Conservation (phyloP, 2,888 invertebrate genomes). For the Limnephilus rhombicus region DNA sequence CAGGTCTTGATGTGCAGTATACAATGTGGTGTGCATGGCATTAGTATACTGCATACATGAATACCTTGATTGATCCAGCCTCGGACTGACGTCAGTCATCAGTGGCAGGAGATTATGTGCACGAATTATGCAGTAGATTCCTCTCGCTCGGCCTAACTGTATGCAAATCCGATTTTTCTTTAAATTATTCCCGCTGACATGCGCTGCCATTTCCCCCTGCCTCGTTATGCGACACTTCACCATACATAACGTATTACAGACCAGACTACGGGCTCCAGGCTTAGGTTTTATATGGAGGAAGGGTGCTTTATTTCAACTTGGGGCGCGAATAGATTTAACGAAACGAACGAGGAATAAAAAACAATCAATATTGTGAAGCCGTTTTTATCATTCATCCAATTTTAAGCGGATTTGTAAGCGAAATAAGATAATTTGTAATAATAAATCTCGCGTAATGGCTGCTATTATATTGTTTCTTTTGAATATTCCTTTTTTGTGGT, state of each 20-base stretch:
- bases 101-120: not conserved
- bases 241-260: conserved; percentile 4
- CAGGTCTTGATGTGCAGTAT: not conserved
- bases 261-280: not conserved
- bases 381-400: conserved; percentile 2
- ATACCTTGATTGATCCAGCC: not conserved
- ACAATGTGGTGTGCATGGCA: not conserved
- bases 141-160: not conserved
- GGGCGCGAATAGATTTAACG: conserved; percentile 23
- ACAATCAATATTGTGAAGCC: conserved; percentile 39
- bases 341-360: conserved; percentile 37
- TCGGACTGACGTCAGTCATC: not conserved
- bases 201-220: conserved; percentile 13
- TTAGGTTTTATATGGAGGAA: not conserved
- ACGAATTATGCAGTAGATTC: not conserved
- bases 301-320: conserved; percentile 35
- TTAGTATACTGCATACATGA: not conserved
- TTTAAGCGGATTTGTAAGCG: conserved; percentile 17
- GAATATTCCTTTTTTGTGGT: not conserved
- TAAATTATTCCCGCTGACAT: conserved; percentile 56
- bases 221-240: conserved; percentile 52
- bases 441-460: not conserved
- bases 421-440: not conserved
- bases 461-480: not conserved
- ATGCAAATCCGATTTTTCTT: conserved; percentile 40